A percentile compares a stretch with the other conserved stretches of the same genome.
Evolutionary conservation across 1,140 invertebrate species (phyloP).

Genomic region (Aricia agestis): DNA sequence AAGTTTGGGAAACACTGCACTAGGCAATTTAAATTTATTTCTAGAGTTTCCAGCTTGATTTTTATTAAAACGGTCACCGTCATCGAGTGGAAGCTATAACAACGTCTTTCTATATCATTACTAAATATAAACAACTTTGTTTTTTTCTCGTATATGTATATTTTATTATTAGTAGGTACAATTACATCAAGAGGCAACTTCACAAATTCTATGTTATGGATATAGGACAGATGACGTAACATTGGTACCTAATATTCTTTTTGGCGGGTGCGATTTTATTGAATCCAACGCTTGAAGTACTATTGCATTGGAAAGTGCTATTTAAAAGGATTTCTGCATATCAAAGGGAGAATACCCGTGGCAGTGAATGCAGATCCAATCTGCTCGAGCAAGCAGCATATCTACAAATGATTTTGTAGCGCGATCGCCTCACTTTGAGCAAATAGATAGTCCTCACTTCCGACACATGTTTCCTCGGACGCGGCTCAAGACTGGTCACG

Average conservation of each 20-base stretch:
- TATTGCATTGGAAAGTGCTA: conserved; percentile 17
- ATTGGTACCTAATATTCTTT: background rate
- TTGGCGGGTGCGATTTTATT: conserved; percentile 6
- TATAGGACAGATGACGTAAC: background rate
- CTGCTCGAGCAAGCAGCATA: conserved; percentile 33
- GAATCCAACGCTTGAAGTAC: conserved; percentile 8
- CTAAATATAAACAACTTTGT: no score
- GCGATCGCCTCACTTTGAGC: conserved; percentile 59
- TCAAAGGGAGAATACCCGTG: conserved; percentile 21
- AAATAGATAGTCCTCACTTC: conserved; percentile 70
- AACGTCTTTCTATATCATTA: no score
- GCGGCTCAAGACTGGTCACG: conserved; percentile 61
- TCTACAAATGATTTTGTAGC: conserved; percentile 60
- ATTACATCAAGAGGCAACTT: no score
- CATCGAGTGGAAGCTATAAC: no score
- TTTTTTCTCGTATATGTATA: no score
- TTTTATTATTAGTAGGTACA: no score
- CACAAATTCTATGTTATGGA: background rate
- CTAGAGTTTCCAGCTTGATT: no score
- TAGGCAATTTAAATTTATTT: no score
- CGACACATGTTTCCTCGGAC: conserved; percentile 68
- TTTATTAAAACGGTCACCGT: no score
- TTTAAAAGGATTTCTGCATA: conserved; percentile 19
- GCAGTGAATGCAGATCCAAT: conserved; percentile 43
- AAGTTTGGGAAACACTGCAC: no score